A percentile compares a stretch with the other conserved stretches of the same genome.
Evolutionary conservation across 2,797 vertebrate species (phyloP).

Genomic region (Melanotaenia trifasciata): DNA sequence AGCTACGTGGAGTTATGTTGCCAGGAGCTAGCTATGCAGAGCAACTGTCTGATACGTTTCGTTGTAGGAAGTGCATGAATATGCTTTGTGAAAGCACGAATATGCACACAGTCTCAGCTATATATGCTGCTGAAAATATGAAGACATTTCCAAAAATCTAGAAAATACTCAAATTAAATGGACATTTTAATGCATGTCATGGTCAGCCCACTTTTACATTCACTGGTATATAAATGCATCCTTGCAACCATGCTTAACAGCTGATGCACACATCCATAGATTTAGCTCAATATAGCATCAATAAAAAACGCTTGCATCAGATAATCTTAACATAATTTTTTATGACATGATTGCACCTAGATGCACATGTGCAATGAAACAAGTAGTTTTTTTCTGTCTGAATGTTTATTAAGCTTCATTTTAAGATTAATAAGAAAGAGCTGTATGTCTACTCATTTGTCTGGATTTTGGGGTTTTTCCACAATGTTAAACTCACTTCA

Average conservation of each 20-base stretch:
- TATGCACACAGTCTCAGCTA: neutral
- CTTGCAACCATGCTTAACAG: neutral
- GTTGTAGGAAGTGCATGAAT: slow-evolving; percentile 7
- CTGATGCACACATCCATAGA: slow-evolving; percentile 2
- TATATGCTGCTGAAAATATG: neutral
- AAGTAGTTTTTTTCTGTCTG: too few species aligned
- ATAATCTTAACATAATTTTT: too few species aligned
- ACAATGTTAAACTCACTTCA: too few species aligned
- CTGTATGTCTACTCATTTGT: too few species aligned
- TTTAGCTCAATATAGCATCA: too few species aligned
- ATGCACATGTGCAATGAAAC: too few species aligned
- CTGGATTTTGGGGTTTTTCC: too few species aligned
- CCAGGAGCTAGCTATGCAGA: slow-evolving; percentile 23
- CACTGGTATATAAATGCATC: slow-evolving; percentile 31
- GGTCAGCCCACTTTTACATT: slow-evolving; percentile 46
- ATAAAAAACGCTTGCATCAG: too few species aligned
- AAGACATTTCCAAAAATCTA: neutral
- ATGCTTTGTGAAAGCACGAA: slow-evolving; percentile 3
- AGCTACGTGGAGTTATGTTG: slow-evolving; percentile 1
- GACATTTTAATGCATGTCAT: slow-evolving; percentile 40
- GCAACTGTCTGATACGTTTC: slow-evolving; percentile 20
- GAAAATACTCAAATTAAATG: neutral
- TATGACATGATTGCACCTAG: too few species aligned
- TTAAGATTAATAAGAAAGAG: too few species aligned
- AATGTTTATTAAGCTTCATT: too few species aligned